These are phyloP conservation scores for Cygnus buccinator DNA, from an alignment of 2,113 vertebrate species.

Conservation along the genomic window DNA sequence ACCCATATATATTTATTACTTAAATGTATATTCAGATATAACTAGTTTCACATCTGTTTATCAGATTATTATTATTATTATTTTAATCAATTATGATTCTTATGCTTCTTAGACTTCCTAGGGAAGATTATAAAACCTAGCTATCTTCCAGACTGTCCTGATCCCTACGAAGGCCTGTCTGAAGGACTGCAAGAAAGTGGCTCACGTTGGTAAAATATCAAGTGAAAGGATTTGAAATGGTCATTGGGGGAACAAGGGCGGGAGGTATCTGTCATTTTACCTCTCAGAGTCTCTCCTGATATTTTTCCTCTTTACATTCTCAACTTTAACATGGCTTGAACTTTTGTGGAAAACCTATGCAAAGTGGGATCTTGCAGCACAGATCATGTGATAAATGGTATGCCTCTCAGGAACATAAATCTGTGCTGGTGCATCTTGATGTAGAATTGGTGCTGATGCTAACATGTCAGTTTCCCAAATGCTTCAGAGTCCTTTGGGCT, in stretches of 20 bases:
- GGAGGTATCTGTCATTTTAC: background rate
- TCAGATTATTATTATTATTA: background rate
- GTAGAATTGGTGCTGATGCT: constrained; percentile 4
- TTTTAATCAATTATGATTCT: background rate
- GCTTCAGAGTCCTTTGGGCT: constrained; percentile 35
- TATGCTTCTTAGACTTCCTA: background rate
- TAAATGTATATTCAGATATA: background rate
- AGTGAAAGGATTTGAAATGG: background rate
- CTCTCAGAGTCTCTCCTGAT: background rate
- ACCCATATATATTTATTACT: background rate
- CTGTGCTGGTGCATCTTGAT: constrained; percentile 41
- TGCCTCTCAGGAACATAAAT: constrained; percentile 37
- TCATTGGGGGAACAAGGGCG: background rate
- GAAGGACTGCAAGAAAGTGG: background rate
- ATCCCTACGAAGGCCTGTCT: background rate
- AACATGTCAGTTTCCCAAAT: constrained; percentile 36
- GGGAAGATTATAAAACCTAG: background rate
- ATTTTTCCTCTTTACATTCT: constrained; percentile 15
- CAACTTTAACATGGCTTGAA: background rate
- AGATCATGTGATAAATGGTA: background rate
- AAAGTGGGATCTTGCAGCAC: constrained; percentile 2
- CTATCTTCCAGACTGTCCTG: background rate
- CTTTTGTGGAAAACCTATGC: background rate
- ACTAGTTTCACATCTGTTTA: background rate
- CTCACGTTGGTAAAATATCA: background rate